Base-by-base conservation (phyloP, 2,888 invertebrate species). In the Lepidochrysops patricia region DNA sequence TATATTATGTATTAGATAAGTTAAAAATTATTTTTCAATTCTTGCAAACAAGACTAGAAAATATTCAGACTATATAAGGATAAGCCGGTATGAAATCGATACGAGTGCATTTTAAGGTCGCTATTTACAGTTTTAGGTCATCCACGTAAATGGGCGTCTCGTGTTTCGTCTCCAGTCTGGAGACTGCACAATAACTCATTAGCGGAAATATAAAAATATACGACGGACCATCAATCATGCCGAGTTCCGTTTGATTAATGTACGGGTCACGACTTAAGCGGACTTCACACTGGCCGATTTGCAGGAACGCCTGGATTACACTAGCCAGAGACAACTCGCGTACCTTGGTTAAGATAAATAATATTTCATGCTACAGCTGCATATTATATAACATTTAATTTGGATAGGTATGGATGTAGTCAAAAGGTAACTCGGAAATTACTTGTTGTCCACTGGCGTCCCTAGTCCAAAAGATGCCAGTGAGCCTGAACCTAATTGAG, bases 131-230 rank as follows among this genome's bases (percentile, higher is more conserved):
- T 49, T 49, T 49, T 49, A 49, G 49, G 13, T 37, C 37, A 9
- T 23, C 6, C 26, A 32, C 34, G 49, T 50, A 50, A 58, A 58
- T 58, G 58, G 49, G 27, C 34, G 50, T 58, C 58, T 29, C 58
- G 15, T 58, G 50, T 58, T 15, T 15, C 32, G 50, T 58, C 58
- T 34, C 50, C 49, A 34, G 37, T 37, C 57, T 57, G 13, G 50
- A 58, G 49, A 50, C 58, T 58, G 34, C 34, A 58, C 58, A 50
- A 58, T 58, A 58, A 50, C 34, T 58, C 50, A 58, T 50, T 58
- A 58, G 58, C 50, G 32, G 32, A 19, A 50, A 50, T 58, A 58
- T 49, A 58, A 58, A 58, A 58, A 58, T 58, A 58, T 50, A 58
- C 49, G 23, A 50, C 13, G 25, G 32, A 50, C 34, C 58, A 58